Evolutionary conservation across 2,113 vertebrate species (phyloP), one percentile per base, ranked within the genome.

Genomic region (Phyllostomus discolor): DNA sequence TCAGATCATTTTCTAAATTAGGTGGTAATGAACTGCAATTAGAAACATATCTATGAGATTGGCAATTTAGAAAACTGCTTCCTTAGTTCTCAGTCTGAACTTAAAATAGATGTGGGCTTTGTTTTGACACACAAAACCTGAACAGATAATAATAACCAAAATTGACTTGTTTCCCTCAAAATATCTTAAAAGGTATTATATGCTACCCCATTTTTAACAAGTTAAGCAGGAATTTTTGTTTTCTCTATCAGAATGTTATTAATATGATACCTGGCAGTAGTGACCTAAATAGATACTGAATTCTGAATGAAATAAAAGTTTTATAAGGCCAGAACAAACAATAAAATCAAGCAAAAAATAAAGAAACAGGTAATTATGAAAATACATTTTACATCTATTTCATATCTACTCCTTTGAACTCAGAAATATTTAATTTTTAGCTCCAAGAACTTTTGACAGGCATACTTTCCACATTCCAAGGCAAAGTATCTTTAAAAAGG

Each of bases 1-100:
- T 85, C 83, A 91, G 31, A 54, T 79, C 50, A 89, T 35, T 76
- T 83, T 95, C 90, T 94, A 95, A 91, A 64, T 86, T 88, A 94
- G 72, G 91, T 57, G 96, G 76, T n/a, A n/a, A 92, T 57, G 17
- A 7, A 88, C 9, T 80, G 48, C 33, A 59, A 54, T 90, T 59
- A 92, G 78, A 96, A 97, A 94, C 22, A 91, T 11, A 94, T 26
- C 96, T 97, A 78, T 10, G 19, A 66, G 84, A 92, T 92, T 59
- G 96, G 70, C 66, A 94, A 90, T 80, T 90, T 3, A 4, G 38
- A 91, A 31, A 57, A 66, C 62, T 88, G 86, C 46, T 93, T 94
- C 57, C 75, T 76, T 26, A 22, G 54, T 59, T 96, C 59, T 95
- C 7, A 3, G 1, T 2, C 62, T 48, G 14, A 66, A 9, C 10